phyloP scores from a whole-genome alignment of 2,797 vertebrate species.

The Buphagus erythrorhynchus region DNA sequence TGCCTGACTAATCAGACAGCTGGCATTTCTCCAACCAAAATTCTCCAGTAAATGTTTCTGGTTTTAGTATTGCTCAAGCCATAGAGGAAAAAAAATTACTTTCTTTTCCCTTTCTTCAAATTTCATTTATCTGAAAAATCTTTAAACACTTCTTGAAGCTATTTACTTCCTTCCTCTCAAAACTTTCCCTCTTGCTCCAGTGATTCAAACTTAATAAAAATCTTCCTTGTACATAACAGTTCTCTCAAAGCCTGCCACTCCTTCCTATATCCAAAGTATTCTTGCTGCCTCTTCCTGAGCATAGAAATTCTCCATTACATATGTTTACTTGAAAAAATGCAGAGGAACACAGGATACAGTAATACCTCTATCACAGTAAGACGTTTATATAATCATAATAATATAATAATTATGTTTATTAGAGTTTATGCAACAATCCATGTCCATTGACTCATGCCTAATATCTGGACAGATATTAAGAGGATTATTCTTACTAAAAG shows the following conservation, averaged over 20 bases:
- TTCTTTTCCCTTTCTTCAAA: neutral
- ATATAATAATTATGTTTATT: neutral
- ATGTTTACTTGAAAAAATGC: neutral
- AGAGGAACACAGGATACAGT: neutral
- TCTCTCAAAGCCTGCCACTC: neutral
- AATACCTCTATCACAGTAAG: neutral
- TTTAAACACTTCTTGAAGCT: neutral
- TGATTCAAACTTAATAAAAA: neutral
- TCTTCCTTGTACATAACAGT: neutral
- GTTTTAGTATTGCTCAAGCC: slow-evolving; percentile 12
- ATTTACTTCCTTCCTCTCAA: neutral
- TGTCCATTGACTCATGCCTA: neutral
- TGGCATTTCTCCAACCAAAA: slow-evolving; percentile 13
- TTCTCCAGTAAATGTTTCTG: neutral
- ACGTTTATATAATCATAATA: neutral
- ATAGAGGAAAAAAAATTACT: neutral
- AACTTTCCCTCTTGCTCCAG: neutral
- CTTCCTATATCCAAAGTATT: neutral
- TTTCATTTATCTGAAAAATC: neutral
- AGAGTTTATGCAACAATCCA: neutral
- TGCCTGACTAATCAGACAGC: neutral
- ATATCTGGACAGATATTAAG: neutral
- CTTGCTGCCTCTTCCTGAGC: neutral
- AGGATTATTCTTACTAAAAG: neutral
- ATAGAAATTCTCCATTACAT: neutral